Evolutionary conservation across 2,888 invertebrate genomes (phyloP).

Genomic region (Eristalis intricaria): DNA sequence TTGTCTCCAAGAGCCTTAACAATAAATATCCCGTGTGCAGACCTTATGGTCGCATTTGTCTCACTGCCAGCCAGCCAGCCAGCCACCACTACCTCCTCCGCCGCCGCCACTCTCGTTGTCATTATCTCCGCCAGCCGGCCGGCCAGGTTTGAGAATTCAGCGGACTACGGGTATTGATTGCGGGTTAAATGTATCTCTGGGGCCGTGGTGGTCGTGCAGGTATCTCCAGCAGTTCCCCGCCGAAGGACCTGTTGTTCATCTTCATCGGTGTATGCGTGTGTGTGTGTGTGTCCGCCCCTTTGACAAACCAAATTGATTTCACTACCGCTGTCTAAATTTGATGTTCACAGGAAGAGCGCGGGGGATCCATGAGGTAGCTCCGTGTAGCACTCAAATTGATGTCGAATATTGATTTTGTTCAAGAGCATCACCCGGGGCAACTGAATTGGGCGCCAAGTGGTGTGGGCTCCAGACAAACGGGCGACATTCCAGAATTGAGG

Average conservation of each 20-base stretch:
- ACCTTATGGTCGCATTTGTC: conserved; percentile 40
- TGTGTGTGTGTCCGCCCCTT: neutral
- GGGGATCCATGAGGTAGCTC: conserved; percentile 4
- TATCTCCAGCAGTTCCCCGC: neutral
- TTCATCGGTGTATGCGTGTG: neutral
- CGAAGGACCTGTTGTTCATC: neutral
- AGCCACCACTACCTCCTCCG: conserved; percentile 7
- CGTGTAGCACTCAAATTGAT: conserved; percentile 15
- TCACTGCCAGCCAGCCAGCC: conserved; percentile 15
- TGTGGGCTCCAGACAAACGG: conserved; percentile 13
- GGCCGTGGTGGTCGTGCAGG: neutral
- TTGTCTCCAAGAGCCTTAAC: conserved; percentile 29
- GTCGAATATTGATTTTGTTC: conserved; percentile 34
- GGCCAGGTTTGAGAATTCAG: neutral
- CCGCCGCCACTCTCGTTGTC: neutral
- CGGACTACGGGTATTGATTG: neutral
- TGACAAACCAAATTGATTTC: neutral
- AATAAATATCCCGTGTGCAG: conserved; percentile 17
- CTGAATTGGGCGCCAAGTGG: neutral
- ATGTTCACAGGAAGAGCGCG: neutral
- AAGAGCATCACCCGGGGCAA: neutral
- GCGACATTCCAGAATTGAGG: conserved; percentile 14
- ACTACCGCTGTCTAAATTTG: neutral
- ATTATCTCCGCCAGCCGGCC: neutral
- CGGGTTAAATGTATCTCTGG: neutral